A percentile compares a stretch with the other conserved stretches of the same genome.
Conservation (phyloP, 2,113 vertebrate species). For the Diadophis punctatus region DNA sequence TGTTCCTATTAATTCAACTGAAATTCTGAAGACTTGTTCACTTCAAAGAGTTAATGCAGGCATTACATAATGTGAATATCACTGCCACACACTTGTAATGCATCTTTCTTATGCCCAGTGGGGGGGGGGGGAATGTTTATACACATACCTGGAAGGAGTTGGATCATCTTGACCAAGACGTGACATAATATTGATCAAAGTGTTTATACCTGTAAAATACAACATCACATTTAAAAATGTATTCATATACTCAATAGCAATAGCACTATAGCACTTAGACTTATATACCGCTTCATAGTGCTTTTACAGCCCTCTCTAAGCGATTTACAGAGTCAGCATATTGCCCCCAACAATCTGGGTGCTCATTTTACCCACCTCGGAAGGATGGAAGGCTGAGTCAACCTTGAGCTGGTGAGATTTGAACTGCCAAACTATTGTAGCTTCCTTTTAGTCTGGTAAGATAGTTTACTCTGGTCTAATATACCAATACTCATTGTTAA, state of each 20-base stretch:
- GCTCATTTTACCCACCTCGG: too few relatives aligned
- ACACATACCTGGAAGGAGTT: conserved; percentile 89
- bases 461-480: not conserved
- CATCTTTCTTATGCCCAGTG: not conserved
- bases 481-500: not conserved
- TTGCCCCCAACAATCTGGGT: too few relatives aligned
- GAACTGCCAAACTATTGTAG: too few relatives aligned
- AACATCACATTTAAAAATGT: conserved; percentile 6
- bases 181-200: conserved; percentile 99
- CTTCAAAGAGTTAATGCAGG: not conserved
- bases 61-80: not conserved
- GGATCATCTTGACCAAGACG: conserved; percentile 98
- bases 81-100: not conserved
- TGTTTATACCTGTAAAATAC: conserved; percentile 88
- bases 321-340: too few relatives aligned
- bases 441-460: not conserved
- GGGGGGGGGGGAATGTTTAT: not conserved
- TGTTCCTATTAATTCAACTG: not conserved
- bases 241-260: not conserved
- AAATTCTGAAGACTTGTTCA: not conserved
- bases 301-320: too few relatives aligned
- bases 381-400: too few relatives aligned
- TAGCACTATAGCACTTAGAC: too few relatives aligned
- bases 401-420: too few relatives aligned
- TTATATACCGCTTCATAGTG: too few relatives aligned